Base-by-base conservation (phyloP, 2,113 vertebrate species). In the Sorex fumeus region DNA sequence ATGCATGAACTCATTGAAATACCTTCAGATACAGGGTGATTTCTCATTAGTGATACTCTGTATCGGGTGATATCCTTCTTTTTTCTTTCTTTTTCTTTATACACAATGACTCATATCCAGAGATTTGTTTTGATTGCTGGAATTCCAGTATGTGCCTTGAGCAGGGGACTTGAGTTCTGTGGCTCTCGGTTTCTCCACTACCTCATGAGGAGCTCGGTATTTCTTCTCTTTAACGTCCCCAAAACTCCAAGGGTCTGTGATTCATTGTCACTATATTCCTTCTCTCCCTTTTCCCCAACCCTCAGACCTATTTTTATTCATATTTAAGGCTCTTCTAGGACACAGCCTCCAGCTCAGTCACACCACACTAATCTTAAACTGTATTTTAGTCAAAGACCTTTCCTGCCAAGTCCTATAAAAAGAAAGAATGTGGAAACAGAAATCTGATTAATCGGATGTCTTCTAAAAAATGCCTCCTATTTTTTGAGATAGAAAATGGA, bases 311-410 rank as follows among this genome's bases (percentile, higher is more conserved):
- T 86, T 95, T 95, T 93, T 94, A 76, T 40, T 90, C 25, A 60
- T 36, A 10, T 88, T 91, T 87, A 87, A 94, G 53, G 27, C 18
- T 87, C 83, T 92, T 93, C 27, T 83, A 80, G 50, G 66, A 82
- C 1, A 3, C 75, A 94, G 69, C 30, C 83, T 82, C 90, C 50
- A 94, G 50, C 66, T 90, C 83, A 91, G 85, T 91, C 74, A 76
- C 28, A 95, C 40, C 69, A 71, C 88, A 83, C 66, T 91, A 87
- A 91, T 71, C 82, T 93, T 64, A 84, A 93, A 23, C 53, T 82
- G 18, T 88, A 76, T 90, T 91, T 95, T 90, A 93, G 60, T 79
- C 66, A 90, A 89, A 95, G 85, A 85, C 71, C 79, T 90, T 92
- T 92, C 72, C 81, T 94, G 85, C 75, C 85, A 85, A 83, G 10